Evolutionary conservation across 2,113 vertebrate genomes (phyloP), one percentile per base, ranked within the genome.

Genomic region (Anas platyrhynchos): DNA sequence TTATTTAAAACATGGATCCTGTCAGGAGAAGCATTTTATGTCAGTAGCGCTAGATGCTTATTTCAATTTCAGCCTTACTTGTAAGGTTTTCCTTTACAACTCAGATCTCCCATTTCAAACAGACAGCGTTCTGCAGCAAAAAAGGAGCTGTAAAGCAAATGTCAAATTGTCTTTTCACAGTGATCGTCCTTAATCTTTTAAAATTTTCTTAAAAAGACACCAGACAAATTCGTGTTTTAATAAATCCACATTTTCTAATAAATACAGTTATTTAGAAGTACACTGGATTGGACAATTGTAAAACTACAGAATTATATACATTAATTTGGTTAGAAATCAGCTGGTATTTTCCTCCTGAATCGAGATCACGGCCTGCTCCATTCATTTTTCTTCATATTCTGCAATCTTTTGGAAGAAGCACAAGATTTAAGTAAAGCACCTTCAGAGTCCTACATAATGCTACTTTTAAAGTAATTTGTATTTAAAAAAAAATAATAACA

Each of bases 381-480:
- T 15, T 27, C 17, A 2, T 89, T 96, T 79, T 21, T 66, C 75
- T 69, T 77, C 90, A 34, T 59, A 85, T 84, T 69, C 67, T 52
- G 32, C 94, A 96, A 95, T 72, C 95, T 96, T 97, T 97, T 93
- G 97, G 96, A 97, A 94, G 93, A 80, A 12, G 93, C 95, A 91
- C 96, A 89, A 94, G 91, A 87, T 87, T 87, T 77, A 97, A 95
- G 83, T 82, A 95, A 96, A 97, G 95, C 97, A 95, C 97, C 97
- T 96, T 97, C 94, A 54, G 92, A 89, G 92, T 82, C 96, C 94
- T 93, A 86, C 96, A 97, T 91, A 96, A 67, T 88, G 97, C 97
- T 93, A 96, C 97, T 98, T 97, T 94, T 74, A 67, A 94, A 98
- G 97, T 94, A 93, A 96, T 97, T 97, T 96, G 97, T 97, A 96